phyloP scores from a whole-genome alignment of 1,140 invertebrate genomes.

The Bombus picipes region DNA sequence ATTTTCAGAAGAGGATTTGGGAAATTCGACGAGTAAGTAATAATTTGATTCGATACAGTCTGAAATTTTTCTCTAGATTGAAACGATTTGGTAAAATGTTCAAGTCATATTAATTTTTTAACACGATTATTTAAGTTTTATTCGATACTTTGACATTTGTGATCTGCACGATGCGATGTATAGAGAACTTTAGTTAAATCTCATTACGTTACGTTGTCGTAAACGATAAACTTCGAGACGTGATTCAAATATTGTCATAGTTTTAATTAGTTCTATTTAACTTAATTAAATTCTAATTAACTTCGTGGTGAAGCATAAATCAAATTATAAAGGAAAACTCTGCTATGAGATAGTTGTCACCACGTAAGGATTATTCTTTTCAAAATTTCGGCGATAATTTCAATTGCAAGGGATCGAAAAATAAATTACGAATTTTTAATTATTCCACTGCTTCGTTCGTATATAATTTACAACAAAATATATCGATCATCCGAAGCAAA shows the following conservation, averaged over 20 bases:
- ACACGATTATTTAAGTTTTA: too few relatives aligned
- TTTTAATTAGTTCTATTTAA: background rate
- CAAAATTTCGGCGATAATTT: background rate
- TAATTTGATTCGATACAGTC: too few relatives aligned
- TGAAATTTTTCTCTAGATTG: too few relatives aligned
- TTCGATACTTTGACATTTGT: too few relatives aligned
- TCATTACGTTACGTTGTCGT: too few relatives aligned
- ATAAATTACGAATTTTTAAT: background rate
- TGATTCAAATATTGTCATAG: background rate
- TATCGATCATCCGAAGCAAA: background rate
- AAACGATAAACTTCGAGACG: background rate
- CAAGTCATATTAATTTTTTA: too few relatives aligned
- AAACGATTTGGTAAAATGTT: too few relatives aligned
- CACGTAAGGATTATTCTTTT: background rate
- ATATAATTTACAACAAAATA: background rate
- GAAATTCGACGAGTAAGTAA: too few relatives aligned
- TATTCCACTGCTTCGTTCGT: background rate
- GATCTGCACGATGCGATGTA: too few relatives aligned
- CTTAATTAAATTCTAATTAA: background rate
- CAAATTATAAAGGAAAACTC: background rate
- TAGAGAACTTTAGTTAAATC: too few relatives aligned
- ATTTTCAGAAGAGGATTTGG: too few relatives aligned
- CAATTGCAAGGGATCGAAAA: too few relatives aligned
- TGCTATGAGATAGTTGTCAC: background rate
- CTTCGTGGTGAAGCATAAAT: background rate